Evolutionary conservation across 2,113 vertebrate species (phyloP), one percentile per base, ranked within the genome.

Genomic region (Irena cyanogastra): DNA sequence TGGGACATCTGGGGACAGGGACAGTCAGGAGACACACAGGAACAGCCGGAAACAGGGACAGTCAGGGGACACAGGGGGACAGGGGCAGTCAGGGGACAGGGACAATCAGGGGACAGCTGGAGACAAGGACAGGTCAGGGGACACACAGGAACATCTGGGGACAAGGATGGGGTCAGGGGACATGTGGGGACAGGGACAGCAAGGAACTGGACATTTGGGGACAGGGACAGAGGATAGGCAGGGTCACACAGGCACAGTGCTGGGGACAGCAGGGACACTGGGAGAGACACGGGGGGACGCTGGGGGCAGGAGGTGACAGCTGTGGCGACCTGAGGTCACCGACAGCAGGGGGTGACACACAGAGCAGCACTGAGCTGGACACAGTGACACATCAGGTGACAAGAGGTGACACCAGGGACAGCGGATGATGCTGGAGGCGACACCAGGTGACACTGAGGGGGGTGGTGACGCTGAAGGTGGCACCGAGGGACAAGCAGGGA

Each of bases 341-440:
- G 4, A 12, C 9, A 42, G 56, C 31, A 17, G 4, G 1, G 20
- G 30, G 15, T 61, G 68, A 44, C 81, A 72, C 19, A 6, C 8
- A 3, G 21, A 8, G 33, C 44, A 41, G 15, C 49, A 39, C 13
- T 0, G 24, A 23, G 18, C 9, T 3, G 24, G 15, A 13, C 50
- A n/a, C 39, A 1, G 33, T 0, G 17, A 49, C 35, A 27, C 27
- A 7, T 0, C 0, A 8, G 42, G 35, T 17, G 61, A 45, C 16
- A 28, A 14, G 15, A 45, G 45, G 17, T 21, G 57, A 31, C 68
- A 71, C 7, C 37, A 16, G 80, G 45, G 33, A 37, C 21, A 11
- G 7, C 10, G 17, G 18, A 16, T 26, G 47, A 16, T 3, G 10
- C 37, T 21, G 45, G 10, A 31, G 8, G 59, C 6, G 50, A 12